Conservation (phyloP, 2,113 vertebrate species). For the Acanthisitta chloris region DNA sequence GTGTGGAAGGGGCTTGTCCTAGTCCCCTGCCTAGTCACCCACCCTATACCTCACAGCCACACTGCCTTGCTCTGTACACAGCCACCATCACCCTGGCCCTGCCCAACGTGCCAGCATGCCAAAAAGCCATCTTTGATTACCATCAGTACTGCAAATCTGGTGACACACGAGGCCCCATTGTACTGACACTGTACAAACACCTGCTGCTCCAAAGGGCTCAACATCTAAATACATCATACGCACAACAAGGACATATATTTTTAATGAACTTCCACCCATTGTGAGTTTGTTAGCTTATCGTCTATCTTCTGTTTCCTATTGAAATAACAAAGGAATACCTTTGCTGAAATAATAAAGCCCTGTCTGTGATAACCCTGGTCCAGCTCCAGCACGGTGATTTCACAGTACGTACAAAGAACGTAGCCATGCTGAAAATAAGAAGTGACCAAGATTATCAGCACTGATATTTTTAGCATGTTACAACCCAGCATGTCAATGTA, state of each 20-base stretch:
- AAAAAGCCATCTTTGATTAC: not conserved
- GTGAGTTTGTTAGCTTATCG: conserved; percentile 31
- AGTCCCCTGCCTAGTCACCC: not conserved
- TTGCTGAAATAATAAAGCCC: conserved; percentile 16
- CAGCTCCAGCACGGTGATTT: not conserved
- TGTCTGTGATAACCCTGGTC: not conserved
- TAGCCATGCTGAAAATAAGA: not conserved
- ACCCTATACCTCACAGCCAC: not conserved
- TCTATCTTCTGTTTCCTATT: conserved; percentile 44
- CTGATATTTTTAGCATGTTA: conserved; percentile 42
- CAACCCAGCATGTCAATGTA: not conserved
- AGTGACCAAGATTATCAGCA: not conserved
- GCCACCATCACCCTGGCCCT: not conserved
- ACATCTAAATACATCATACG: not conserved
- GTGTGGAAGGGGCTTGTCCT: accelerated
- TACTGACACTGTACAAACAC: not conserved
- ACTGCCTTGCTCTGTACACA: not conserved
- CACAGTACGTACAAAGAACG: not conserved
- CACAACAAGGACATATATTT: conserved; percentile 33
- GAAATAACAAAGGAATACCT: conserved; percentile 46
- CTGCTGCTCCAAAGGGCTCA: not conserved
- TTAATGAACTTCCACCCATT: conserved; percentile 56
- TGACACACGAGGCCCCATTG: not conserved
- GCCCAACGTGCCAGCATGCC: not conserved
- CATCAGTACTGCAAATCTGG: not conserved